Percentiles rank a stretch among this genome's conserved stretches.
phyloP scores from a whole-genome alignment of 2,888 invertebrate species.

The Griposia aprilina region DNA sequence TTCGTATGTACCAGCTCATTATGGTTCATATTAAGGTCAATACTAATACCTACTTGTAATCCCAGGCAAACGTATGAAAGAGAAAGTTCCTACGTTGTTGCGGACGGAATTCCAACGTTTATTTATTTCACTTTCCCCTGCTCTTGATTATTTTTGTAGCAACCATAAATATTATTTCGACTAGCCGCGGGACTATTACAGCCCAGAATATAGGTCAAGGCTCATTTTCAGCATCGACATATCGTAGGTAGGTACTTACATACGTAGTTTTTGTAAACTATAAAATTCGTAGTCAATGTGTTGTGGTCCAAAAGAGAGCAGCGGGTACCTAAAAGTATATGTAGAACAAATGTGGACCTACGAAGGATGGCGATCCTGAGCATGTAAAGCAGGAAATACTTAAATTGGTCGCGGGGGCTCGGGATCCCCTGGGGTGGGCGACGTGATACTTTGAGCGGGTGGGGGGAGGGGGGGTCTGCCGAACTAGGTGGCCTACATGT shows the following conservation, averaged over 20 bases:
- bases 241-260: not conserved
- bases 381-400: slow-evolving; percentile 79
- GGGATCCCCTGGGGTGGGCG: slow-evolving; percentile 62
- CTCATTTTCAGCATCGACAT: slow-evolving; percentile 15
- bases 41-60: slow-evolving; percentile 68
- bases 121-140: slow-evolving; percentile 76
- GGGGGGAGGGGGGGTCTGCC: slow-evolving; percentile 50
- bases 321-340: slow-evolving; percentile 14
- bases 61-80: slow-evolving; percentile 71
- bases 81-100: slow-evolving; percentile 73
- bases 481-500: slow-evolving; percentile 86
- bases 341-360: slow-evolving; percentile 58
- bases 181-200: not conserved
- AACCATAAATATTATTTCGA: slow-evolving; percentile 45
- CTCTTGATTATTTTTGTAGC: slow-evolving; percentile 45
- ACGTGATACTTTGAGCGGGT: slow-evolving; percentile 48
- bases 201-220: slow-evolving; percentile 48
- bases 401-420: slow-evolving; percentile 82
- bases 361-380: slow-evolving; percentile 56
- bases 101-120: slow-evolving; percentile 74
- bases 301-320: slow-evolving; percentile 20
- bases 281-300: slow-evolving; percentile 15
- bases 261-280: slow-evolving; percentile 21
- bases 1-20: slow-evolving; percentile 15
- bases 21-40: slow-evolving; percentile 65